These are phyloP conservation scores for Cryptus armator DNA, from an alignment of 2,888 invertebrate genomes.

Conservation along the genomic window DNA sequence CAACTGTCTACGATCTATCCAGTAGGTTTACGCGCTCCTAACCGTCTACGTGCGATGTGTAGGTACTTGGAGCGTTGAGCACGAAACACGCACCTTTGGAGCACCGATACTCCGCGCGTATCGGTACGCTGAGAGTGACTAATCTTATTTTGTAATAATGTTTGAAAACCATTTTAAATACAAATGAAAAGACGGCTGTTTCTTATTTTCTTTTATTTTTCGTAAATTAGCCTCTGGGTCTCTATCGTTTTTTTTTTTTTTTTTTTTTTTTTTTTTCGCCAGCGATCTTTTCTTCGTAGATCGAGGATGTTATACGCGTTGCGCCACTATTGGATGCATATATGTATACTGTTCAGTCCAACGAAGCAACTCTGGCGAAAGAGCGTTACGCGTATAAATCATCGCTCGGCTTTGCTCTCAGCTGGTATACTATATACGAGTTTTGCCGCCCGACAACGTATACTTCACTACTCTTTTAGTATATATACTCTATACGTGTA, in stretches of 20 bases:
- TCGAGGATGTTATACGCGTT: conserved; percentile 1
- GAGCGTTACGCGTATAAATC: conserved; percentile 46
- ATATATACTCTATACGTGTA: background rate
- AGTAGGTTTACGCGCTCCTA: background rate
- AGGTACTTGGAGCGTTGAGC: no score
- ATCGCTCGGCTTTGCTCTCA: conserved; percentile 30
- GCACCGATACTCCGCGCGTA: no score
- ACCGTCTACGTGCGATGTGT: background rate
- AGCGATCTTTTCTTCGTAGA: background rate
- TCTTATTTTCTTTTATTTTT: background rate
- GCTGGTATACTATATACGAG: background rate
- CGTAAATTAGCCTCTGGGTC: background rate
- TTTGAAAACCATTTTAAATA: background rate
- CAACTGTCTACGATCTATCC: conserved; percentile 59
- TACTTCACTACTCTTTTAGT: conserved; percentile 7
- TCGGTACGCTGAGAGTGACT: no score
- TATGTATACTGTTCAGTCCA: conserved; percentile 8
- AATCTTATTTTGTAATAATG: background rate
- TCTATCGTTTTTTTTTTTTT: background rate
- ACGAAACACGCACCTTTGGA: no score
- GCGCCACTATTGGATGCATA: conserved; percentile 6
- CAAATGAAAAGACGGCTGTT: background rate
- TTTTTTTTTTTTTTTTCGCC: background rate
- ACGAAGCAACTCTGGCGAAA: conserved; percentile 26
- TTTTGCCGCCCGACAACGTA: conserved; percentile 16